These are phyloP conservation scores for Neolamprologus sp. DNA, from an alignment of 2,113 vertebrate species.

Conservation along the genomic window DNA sequence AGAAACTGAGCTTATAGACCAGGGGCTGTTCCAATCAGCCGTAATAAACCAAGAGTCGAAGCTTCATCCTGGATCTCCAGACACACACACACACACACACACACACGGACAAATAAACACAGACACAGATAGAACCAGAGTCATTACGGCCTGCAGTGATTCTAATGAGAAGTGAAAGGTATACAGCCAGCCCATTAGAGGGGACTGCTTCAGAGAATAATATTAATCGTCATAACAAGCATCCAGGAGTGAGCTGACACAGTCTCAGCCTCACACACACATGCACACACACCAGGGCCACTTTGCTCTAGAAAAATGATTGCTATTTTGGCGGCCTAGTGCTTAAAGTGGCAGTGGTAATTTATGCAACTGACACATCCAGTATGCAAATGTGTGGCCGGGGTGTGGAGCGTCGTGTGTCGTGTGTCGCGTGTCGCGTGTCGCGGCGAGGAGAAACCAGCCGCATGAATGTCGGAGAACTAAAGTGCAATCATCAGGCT, in stretches of 20 bases:
- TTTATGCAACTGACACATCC: conserved; percentile 79
- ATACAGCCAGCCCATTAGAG: conserved; percentile 72
- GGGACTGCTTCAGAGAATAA: conserved; percentile 70
- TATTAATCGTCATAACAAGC: conserved; percentile 77
- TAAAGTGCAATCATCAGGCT: conserved; percentile 81
- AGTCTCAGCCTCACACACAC: conserved; percentile 1
- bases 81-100: background rate
- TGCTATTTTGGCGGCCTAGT: conserved; percentile 71
- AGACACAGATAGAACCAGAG: conserved; percentile 41
- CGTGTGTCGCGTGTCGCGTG: conserved; percentile 51
- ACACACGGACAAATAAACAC: background rate
- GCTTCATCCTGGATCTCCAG: background rate
- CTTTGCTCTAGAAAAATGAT: conserved; percentile 70
- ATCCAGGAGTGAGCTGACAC: conserved; percentile 47
- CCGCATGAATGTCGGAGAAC: conserved; percentile 73
- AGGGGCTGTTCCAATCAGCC: conserved; percentile 48
- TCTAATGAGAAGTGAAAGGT: conserved; percentile 74
- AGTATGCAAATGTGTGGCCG: conserved; percentile 77
- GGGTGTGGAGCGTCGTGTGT: conserved; percentile 62
- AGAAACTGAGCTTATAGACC: conserved; percentile 24
- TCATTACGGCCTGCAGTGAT: conserved; percentile 54
- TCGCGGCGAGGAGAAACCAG: conserved; percentile 58
- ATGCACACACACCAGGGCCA: conserved; percentile 33
- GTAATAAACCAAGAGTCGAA: conserved; percentile 40
- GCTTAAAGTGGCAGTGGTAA: conserved; percentile 74